phyloP scores from a whole-genome alignment of 2,888 invertebrate species.

The Eledone cirrhosa region DNA sequence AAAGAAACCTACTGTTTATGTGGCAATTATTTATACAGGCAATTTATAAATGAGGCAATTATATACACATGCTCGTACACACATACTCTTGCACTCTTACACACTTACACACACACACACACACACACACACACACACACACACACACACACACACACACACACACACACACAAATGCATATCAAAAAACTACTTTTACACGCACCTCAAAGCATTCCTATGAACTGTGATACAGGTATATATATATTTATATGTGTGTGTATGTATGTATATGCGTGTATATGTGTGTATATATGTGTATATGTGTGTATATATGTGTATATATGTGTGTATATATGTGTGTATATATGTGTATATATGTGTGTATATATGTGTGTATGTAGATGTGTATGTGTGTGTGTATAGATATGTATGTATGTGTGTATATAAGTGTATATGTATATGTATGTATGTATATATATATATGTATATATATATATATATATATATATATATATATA shows the following conservation, averaged over 20 bases:
- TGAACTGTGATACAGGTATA: not conserved
- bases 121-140: too few species aligned
- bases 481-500: not conserved
- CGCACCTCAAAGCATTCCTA: too few species aligned
- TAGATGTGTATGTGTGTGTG: not conserved
- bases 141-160: not conserved
- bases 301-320: not conserved
- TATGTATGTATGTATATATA: not conserved
- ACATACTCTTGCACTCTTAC: too few species aligned
- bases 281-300: not conserved
- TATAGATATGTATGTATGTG: not conserved
- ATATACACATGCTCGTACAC: too few species aligned
- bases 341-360: not conserved
- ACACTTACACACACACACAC: too few species aligned
- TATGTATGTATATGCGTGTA: not conserved
- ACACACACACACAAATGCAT: not conserved
- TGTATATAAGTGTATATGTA: not conserved
- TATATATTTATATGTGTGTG: not conserved
- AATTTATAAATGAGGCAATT: too few species aligned
- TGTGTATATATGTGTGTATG: not conserved
- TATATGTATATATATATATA: not conserved
- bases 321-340: not conserved
- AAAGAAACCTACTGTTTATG: too few species aligned
- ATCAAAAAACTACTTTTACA: not conserved
- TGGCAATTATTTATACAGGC: too few species aligned